phyloP scores from a whole-genome alignment of 2,888 invertebrate genomes.

The Drosophila mimica region DNA sequence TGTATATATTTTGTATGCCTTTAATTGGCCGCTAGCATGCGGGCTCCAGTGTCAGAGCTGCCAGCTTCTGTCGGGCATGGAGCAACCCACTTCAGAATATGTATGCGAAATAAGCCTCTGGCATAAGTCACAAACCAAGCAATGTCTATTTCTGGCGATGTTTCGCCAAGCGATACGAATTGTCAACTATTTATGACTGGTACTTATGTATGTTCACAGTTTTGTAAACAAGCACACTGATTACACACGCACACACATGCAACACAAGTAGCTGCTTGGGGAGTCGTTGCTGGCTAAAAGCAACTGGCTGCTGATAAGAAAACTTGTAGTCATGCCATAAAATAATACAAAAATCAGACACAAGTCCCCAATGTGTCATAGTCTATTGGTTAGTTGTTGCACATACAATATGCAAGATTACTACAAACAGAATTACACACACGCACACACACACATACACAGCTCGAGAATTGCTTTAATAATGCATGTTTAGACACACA shows the following conservation, averaged over 20 bases:
- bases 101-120: slow-evolving; percentile 22
- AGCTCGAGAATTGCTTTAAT: slow-evolving; percentile 28
- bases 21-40: slow-evolving; percentile 67
- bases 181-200: slow-evolving; percentile 46
- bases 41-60: slow-evolving; percentile 32
- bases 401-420: slow-evolving; percentile 26
- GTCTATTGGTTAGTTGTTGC: background rate
- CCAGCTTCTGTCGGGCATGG: slow-evolving; percentile 35
- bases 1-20: slow-evolving; percentile 7
- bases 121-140: slow-evolving; percentile 48
- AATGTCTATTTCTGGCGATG: slow-evolving; percentile 67
- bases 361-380: slow-evolving; percentile 16
- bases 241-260: slow-evolving; percentile 34
- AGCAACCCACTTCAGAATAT: slow-evolving; percentile 8
- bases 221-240: slow-evolving; percentile 59
- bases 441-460: background rate
- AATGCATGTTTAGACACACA: slow-evolving; percentile 16
- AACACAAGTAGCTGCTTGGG: slow-evolving; percentile 2
- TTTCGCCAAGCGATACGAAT: slow-evolving; percentile 39
- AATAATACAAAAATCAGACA: background rate
- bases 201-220: slow-evolving; percentile 38
- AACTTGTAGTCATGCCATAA: slow-evolving; percentile 11
- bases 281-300: slow-evolving; percentile 10
- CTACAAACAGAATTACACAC: background rate
- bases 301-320: slow-evolving; percentile 27